Conservation (phyloP, 2,113 vertebrate species). For the Hylia prasina region DNA sequence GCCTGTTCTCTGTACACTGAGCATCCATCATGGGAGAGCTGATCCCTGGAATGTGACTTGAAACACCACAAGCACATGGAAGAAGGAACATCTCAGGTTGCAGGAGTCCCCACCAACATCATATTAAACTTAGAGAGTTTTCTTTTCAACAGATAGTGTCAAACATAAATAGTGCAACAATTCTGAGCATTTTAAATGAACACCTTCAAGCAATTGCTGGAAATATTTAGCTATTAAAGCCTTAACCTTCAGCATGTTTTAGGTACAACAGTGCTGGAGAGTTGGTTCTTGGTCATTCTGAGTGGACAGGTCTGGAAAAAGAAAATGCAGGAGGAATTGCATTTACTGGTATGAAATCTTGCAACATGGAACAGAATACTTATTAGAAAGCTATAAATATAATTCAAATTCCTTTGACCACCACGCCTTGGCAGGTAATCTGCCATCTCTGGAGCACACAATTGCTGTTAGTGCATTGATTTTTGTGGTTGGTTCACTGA, state of each 20-base stretch:
- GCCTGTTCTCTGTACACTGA: neutral
- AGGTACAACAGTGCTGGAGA: neutral
- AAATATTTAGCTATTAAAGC: neutral
- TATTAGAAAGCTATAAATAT: neutral
- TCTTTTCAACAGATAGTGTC: neutral
- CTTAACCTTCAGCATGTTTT: neutral
- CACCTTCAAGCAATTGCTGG: neutral
- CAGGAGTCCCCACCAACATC: neutral
- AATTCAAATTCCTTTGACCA: neutral
- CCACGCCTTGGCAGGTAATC: neutral
- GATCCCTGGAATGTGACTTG: neutral
- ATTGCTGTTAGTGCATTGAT: neutral
- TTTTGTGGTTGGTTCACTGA: conserved; percentile 3
- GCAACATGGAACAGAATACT: neutral
- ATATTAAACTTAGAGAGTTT: neutral
- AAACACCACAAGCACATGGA: neutral
- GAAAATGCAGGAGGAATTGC: neutral
- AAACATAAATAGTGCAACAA: neutral
- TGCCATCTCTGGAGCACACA: neutral
- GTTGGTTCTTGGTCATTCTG: neutral
- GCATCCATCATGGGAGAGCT: neutral
- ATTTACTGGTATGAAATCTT: neutral
- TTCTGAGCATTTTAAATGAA: neutral
- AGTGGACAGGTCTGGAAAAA: neutral
- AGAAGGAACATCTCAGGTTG: neutral